These are phyloP conservation scores for Calypte anna DNA, from an alignment of 2,113 vertebrate species.

Conservation along the genomic window DNA sequence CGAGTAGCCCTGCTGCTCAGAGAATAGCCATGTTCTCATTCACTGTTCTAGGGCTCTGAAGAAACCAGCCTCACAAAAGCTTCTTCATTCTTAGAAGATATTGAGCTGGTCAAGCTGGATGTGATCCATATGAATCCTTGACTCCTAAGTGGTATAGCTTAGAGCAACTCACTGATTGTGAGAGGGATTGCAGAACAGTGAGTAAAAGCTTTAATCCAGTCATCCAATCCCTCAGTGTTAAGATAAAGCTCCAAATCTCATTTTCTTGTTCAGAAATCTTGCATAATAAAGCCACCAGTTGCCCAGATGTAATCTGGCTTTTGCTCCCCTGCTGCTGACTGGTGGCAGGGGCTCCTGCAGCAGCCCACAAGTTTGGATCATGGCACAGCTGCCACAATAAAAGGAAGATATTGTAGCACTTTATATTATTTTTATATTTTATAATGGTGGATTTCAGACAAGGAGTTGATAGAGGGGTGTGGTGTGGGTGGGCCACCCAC, in stretches of 20 bases:
- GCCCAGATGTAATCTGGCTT: not conserved
- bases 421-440: not conserved
- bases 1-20: conserved; percentile 15
- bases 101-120: not conserved
- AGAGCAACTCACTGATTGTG: not conserved
- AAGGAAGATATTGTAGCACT: not conserved
- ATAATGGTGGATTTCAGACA: not conserved
- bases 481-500: rapidly evolving
- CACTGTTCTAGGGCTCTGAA: not conserved
- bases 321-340: not conserved
- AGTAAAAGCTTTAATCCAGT: conserved; percentile 3
- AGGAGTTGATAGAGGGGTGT: not conserved
- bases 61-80: not conserved
- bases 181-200: not conserved
- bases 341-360: not conserved
- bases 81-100: not conserved
- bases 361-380: rapidly evolving
- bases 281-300: not conserved
- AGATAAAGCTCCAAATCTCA: not conserved
- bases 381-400: not conserved
- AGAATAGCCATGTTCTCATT: not conserved
- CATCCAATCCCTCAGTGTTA: not conserved
- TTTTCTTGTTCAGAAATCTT: not conserved
- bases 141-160: not conserved
- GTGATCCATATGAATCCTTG: not conserved